phyloP scores from a whole-genome alignment of 1,140 invertebrate species.

The Hyposmocoma kahamanoa region DNA sequence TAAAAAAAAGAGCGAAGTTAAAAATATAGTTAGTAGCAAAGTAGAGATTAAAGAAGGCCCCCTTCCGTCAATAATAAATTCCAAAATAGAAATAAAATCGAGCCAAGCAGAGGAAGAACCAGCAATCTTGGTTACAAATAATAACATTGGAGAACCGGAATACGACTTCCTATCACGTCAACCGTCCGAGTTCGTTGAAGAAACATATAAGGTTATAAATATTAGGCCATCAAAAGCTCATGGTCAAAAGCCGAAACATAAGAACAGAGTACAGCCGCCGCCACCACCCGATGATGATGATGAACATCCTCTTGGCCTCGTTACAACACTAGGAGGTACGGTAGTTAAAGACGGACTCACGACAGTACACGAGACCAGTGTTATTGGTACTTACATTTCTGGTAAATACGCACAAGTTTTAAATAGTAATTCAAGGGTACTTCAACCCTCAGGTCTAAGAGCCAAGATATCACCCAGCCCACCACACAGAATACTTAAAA shows the following conservation, averaged over 20 bases:
- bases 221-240: constrained; percentile 69
- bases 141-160: constrained; percentile 85
- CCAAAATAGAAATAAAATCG: constrained; percentile 69
- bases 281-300: constrained; percentile 64
- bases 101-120: constrained; percentile 63
- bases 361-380: constrained; percentile 90
- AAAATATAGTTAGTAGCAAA: constrained; percentile 61
- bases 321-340: constrained; percentile 87
- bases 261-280: constrained; percentile 57
- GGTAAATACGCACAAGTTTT: constrained; percentile 90
- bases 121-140: constrained; percentile 74
- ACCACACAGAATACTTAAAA: constrained; percentile 81
- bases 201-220: constrained; percentile 79
- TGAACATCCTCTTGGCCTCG: constrained; percentile 83
- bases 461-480: constrained; percentile 79
- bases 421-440: constrained; percentile 80
- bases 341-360: constrained; percentile 88
- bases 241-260: constrained; percentile 62
- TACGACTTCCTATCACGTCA: constrained; percentile 88
- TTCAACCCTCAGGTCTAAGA: constrained; percentile 58
- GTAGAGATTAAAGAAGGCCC: constrained; percentile 72
- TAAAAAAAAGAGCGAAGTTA: constrained; percentile 47
- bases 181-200: constrained; percentile 85
- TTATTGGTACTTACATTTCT: constrained; percentile 90
- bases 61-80: constrained; percentile 35